Percentiles rank a stretch among this genome's conserved stretches.
phyloP scores from a whole-genome alignment of 2,888 invertebrate genomes.

The Phalera bucephala region DNA sequence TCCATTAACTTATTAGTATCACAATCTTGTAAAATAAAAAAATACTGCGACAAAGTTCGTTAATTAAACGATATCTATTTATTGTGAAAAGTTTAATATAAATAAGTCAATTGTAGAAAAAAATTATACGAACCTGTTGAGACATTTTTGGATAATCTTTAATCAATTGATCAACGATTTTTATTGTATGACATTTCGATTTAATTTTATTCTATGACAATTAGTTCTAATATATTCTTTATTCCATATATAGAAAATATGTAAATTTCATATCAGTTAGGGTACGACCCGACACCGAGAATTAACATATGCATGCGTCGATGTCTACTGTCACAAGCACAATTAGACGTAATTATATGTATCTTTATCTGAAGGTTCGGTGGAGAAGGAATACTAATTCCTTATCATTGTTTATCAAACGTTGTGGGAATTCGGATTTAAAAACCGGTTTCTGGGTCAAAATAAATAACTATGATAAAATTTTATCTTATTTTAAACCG shows the following conservation, averaged over 20 bases:
- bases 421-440: neutral
- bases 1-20: too few relatives aligned
- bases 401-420: constrained; percentile 3
- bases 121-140: too few relatives aligned
- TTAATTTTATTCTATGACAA: constrained; percentile 13
- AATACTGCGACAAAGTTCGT: too few relatives aligned
- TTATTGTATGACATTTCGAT: too few relatives aligned
- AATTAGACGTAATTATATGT: constrained; percentile 25
- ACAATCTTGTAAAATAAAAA: too few relatives aligned
- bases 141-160: too few relatives aligned
- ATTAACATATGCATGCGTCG: constrained; percentile 18
- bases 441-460: neutral
- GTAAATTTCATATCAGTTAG: constrained; percentile 18
- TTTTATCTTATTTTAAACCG: too few relatives aligned
- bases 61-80: too few relatives aligned
- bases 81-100: too few relatives aligned
- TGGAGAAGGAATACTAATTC: constrained; percentile 19
- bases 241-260: constrained; percentile 18
- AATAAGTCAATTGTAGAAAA: too few relatives aligned
- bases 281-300: constrained; percentile 19
- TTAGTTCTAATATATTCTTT: constrained; percentile 8
- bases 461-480: neutral
- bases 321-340: constrained; percentile 15
- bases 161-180: too few relatives aligned
- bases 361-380: constrained; percentile 11